A percentile compares a stretch with the other conserved stretches of the same genome.
Conservation (phyloP, 2,888 invertebrate genomes). For the Orchestes rusci region DNA sequence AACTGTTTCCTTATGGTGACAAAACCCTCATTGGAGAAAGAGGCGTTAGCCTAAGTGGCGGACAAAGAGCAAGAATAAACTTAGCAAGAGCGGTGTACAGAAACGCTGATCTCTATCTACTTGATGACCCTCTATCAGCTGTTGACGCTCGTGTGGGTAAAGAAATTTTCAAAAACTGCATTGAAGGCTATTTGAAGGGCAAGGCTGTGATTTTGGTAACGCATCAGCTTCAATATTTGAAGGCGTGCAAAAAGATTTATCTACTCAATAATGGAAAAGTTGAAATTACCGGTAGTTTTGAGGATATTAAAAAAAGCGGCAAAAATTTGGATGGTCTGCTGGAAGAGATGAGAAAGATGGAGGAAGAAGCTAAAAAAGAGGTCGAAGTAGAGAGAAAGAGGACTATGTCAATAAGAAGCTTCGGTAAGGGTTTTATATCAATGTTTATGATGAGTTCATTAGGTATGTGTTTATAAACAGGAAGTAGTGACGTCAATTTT, state of each 20-base stretch:
- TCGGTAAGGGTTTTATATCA: too few relatives aligned
- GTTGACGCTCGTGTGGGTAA: constrained; percentile 83
- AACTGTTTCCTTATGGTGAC: constrained; percentile 67
- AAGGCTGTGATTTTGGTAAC: constrained; percentile 69
- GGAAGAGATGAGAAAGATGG: constrained; percentile 24
- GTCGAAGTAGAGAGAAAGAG: constrained; percentile 7
- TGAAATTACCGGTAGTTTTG: constrained; percentile 58
- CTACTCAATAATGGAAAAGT: constrained; percentile 51
- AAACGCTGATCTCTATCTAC: constrained; percentile 72
- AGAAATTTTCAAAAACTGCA: constrained; percentile 75
- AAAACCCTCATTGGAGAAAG: constrained; percentile 69
- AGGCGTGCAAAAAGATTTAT: constrained; percentile 49
- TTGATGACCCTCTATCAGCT: constrained; percentile 85
- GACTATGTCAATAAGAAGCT: too few relatives aligned
- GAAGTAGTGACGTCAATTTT: neutral
- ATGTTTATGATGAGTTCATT: neutral
- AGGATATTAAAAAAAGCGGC: constrained; percentile 61
- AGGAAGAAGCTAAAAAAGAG: constrained; percentile 11
- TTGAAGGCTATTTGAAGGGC: constrained; percentile 53
- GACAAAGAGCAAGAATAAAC: constrained; percentile 81
- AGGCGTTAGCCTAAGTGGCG: constrained; percentile 64
- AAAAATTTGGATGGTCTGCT: constrained; percentile 60
- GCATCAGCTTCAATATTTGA: constrained; percentile 60
- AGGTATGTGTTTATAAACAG: neutral
- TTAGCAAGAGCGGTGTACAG: constrained; percentile 78